Evolutionary conservation across 1,140 invertebrate species (phyloP).

Genomic region (Tribolium castaneum): DNA sequence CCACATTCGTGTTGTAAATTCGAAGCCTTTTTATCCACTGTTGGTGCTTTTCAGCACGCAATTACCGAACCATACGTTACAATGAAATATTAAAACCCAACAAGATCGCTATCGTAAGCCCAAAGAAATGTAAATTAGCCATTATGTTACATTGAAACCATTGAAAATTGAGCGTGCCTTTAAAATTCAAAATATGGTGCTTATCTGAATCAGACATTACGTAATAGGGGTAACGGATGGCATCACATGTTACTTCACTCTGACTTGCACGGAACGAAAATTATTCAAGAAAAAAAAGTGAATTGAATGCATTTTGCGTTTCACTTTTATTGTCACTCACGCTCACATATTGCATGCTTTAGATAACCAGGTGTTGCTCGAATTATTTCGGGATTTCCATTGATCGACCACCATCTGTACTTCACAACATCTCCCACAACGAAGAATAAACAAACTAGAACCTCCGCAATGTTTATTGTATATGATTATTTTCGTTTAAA

Average conservation of each 20-base stretch:
- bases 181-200: conserved; percentile 28
- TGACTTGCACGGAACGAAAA: conserved; percentile 16
- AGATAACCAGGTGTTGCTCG: too few species aligned
- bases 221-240: conserved; percentile 28
- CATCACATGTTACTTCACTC: conserved; percentile 4
- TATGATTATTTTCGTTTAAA: conserved; percentile 11
- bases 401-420: background rate
- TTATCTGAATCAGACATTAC: conserved; percentile 25
- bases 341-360: too few species aligned
- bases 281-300: background rate
- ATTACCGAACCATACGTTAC: conserved; percentile 9
- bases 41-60: conserved; percentile 8
- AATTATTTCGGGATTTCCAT: too few species aligned
- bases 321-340: background rate
- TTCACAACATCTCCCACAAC: background rate
- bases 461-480: conserved; percentile 19
- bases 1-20: background rate
- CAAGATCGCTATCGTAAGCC: background rate
- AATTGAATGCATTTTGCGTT: conserved; percentile 5
- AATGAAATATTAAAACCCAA: conserved; percentile 25
- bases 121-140: conserved; percentile 34
- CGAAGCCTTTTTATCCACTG: background rate
- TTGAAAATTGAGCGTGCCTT: conserved; percentile 32
- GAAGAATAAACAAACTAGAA: conserved; percentile 17
- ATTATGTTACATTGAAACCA: conserved; percentile 22